Evolutionary conservation across 2,888 invertebrate species (phyloP), one percentile per base, ranked within the genome.

Genomic region (Dicranocentrus wangi): DNA sequence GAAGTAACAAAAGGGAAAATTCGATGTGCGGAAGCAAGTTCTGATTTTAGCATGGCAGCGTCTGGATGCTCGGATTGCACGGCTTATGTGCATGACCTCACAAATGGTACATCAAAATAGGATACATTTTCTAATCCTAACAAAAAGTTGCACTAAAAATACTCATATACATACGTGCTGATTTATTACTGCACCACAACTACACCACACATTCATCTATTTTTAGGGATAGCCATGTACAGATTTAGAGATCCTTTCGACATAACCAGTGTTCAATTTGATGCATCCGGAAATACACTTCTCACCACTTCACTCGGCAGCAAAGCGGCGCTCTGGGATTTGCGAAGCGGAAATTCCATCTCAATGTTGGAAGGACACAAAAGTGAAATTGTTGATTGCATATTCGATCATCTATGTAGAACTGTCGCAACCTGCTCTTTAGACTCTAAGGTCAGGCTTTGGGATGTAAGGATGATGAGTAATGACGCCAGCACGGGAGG

Each of bases 51-150:
- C 71, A 89, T 91, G 72, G 90, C 93, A 0, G 94, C 92, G 3
- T 94, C 95, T 0, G 94, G 93, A 0, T 94, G 94, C 19, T 93
- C 94, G 92, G 95, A 95, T 87, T 90, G 91, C 58, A 93, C 92
- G 0, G 93, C 94, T 5, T 93, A 92, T 87, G 89, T 95, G 28
- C 95, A 92, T 89, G 92, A 94, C 85, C 89, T 91, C 10, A 90
- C 90, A 83, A 93, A 94, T 66, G 94, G 93, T 90, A 47, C n/a
- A n/a, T n/a, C n/a, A n/a, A n/a, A n/a, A n/a, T n/a, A n/a, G n/a
- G n/a, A n/a, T n/a, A n/a, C n/a, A n/a, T n/a, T n/a, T n/a, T n/a
- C n/a, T n/a, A n/a, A n/a, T n/a, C n/a, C n/a, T n/a, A n/a, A n/a
- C n/a, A n/a, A n/a, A n/a, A n/a, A n/a, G n/a, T n/a, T n/a, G n/a